Conservation (phyloP, 2,888 invertebrate genomes). For the Halictus quadricinctus region DNA sequence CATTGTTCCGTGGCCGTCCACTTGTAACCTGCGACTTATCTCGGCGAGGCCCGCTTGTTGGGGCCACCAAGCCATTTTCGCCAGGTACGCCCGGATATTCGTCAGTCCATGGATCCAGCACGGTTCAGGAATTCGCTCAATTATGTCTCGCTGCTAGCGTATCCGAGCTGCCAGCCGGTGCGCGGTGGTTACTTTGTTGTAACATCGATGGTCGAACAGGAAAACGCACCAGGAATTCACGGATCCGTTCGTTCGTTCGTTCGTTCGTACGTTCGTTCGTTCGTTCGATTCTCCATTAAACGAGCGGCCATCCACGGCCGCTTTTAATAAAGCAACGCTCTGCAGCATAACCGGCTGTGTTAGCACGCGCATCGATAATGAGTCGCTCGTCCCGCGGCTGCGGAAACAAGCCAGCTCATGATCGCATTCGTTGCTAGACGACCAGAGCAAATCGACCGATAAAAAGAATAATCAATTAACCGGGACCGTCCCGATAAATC, state of each 20-base stretch:
- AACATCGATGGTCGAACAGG: neutral
- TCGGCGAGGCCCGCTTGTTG: constrained; percentile 27
- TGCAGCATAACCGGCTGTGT: neutral
- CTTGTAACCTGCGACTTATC: constrained; percentile 58
- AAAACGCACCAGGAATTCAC: neutral
- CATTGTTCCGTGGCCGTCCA: constrained; percentile 59
- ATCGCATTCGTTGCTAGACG: neutral
- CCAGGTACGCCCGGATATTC: constrained; percentile 28
- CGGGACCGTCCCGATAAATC: neutral
- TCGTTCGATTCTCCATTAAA: constrained; percentile 9
- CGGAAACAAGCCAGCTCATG: neutral
- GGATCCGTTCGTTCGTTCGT: neutral
- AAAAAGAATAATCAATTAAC: constrained; percentile 21
- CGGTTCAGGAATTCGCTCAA: constrained; percentile 22
- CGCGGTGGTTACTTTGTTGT: neutral
- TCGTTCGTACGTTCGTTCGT: neutral
- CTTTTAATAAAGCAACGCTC: constrained; percentile 3
- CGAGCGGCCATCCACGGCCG: neutral
- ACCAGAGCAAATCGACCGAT: neutral
- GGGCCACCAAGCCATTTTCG: constrained; percentile 25
- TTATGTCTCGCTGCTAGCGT: neutral
- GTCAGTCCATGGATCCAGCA: constrained; percentile 3
- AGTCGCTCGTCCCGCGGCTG: neutral
- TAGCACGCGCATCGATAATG: constrained; percentile 6
- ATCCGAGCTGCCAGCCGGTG: neutral